Evolutionary conservation across 2,113 vertebrate genomes (phyloP).

Genomic region (Muscicapa adusta): DNA sequence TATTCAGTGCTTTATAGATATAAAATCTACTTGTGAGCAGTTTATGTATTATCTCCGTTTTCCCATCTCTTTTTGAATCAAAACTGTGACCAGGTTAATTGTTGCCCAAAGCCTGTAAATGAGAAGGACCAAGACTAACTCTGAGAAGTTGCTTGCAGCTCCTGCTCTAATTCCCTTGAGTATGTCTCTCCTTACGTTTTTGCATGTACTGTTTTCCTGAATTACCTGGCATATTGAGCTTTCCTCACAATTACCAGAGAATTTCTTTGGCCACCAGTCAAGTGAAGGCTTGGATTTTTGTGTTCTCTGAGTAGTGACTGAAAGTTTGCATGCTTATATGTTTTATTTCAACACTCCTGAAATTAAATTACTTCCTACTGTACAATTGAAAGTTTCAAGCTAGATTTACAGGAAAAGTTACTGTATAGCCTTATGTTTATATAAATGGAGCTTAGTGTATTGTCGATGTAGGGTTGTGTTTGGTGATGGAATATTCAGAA

Average conservation of each 20-base stretch:
- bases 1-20: neutral
- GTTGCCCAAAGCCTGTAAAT: neutral
- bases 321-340: neutral
- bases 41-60: neutral
- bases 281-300: neutral
- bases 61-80: neutral
- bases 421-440: neutral
- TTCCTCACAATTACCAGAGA: neutral
- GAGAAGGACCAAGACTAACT: neutral
- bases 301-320: neutral
- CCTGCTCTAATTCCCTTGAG: neutral
- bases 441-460: neutral
- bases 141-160: slow-evolving; percentile 14
- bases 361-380: neutral
- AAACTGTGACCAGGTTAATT: neutral
- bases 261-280: neutral
- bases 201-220: neutral
- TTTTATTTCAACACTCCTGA: neutral
- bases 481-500: neutral
- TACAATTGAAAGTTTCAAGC: neutral
- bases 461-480: neutral
- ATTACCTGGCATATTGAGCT: neutral
- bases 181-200: neutral
- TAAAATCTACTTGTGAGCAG: neutral
- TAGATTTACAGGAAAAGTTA: neutral